phyloP scores from a whole-genome alignment of 2,888 invertebrate species.

The Terebella lapidaria region DNA sequence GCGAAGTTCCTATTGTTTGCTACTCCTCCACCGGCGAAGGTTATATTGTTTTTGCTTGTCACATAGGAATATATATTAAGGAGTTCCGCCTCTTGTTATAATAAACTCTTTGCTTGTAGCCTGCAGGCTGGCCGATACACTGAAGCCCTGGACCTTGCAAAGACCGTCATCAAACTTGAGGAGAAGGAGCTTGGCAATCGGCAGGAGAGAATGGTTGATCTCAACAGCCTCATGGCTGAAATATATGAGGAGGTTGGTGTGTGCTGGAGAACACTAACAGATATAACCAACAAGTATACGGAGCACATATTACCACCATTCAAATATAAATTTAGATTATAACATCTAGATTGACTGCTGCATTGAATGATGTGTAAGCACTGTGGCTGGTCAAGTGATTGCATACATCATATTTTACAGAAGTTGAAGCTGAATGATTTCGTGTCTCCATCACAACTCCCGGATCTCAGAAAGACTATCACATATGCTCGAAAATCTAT shows the following conservation, averaged over 20 bases:
- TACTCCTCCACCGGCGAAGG: no score
- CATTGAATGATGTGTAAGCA: neutral
- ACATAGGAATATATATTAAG: no score
- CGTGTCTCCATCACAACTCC: conserved; percentile 47
- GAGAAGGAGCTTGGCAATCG: conserved; percentile 47
- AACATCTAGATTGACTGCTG: neutral
- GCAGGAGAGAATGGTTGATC: conserved; percentile 47
- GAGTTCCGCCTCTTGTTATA: no score
- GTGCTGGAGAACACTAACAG: neutral
- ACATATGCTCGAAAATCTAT: conserved; percentile 43
- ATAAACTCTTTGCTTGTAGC: conserved; percentile 25
- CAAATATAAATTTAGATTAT: no score
- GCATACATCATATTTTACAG: conserved; percentile 29
- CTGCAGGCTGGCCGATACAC: conserved; percentile 47
- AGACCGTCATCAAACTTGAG: conserved; percentile 48
- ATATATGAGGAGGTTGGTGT: conserved; percentile 47
- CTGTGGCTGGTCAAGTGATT: neutral
- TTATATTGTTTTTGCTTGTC: no score
- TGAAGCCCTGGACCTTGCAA: conserved; percentile 44
- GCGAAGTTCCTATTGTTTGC: no score
- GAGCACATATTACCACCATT: no score
- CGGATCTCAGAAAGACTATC: conserved; percentile 47
- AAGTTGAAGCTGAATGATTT: conserved; percentile 50
- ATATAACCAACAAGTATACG: neutral
- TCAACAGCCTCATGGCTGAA: conserved; percentile 49